phyloP scores from a whole-genome alignment of 2,113 vertebrate genomes.

The Tychaedon coryphoeus region DNA sequence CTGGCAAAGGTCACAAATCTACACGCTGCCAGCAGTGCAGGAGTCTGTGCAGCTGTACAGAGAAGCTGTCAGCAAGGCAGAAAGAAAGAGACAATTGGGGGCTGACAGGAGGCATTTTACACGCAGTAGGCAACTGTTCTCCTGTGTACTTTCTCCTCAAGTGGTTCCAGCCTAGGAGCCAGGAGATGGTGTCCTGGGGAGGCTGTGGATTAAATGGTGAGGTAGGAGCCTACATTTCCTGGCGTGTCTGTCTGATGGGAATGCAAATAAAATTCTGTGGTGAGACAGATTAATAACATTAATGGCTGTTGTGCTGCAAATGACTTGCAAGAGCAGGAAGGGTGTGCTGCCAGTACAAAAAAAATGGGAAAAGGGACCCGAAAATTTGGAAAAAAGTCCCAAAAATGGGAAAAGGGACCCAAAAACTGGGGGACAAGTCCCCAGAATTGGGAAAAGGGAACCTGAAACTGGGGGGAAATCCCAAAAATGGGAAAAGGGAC shows the following conservation, averaged over 20 bases:
- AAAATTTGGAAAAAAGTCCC: too few relatives aligned
- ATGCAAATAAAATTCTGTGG: background rate
- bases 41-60: conserved; percentile 87
- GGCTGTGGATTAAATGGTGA: background rate
- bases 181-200: background rate
- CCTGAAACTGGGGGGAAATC: too few relatives aligned
- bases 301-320: background rate
- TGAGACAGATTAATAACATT: background rate
- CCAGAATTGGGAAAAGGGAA: too few relatives aligned
- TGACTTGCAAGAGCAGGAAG: background rate
- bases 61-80: conserved; percentile 89
- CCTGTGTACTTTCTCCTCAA: background rate
- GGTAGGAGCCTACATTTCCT: background rate
- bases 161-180: background rate
- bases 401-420: too few relatives aligned
- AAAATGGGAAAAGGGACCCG: too few relatives aligned
- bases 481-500: too few relatives aligned
- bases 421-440: too few relatives aligned
- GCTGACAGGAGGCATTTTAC: background rate
- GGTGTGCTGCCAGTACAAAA: too few relatives aligned
- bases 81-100: background rate
- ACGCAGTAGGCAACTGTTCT: background rate
- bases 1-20: conserved; percentile 78
- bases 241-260: background rate
- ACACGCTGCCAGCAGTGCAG: conserved; percentile 68